Base-by-base conservation (phyloP, 2,797 vertebrate species). In the Falco peregrinus region DNA sequence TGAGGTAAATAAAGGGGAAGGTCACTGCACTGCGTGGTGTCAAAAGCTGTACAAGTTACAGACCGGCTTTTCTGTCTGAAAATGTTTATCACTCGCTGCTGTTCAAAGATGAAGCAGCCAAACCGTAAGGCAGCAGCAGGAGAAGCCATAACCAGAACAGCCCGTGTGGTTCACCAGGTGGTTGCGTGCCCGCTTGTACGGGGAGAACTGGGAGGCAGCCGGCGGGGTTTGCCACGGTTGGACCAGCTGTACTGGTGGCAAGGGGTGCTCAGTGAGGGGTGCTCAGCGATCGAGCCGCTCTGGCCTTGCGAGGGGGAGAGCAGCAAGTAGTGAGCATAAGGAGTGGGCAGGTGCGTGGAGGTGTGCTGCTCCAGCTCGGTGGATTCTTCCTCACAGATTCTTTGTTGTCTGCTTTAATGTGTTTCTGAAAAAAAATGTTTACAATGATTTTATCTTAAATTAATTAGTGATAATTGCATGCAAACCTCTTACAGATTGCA, bases 51-150 rank as follows among this genome's bases (percentile, higher is more conserved):
- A 6, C 12, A n/a, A 29, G 41, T 48, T 85, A 9, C 1, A 28
- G 45, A 51, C 16, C 80, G 50, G 6, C 35, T 43, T 29, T 37
- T 48, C 59, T 26, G 18, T 8, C 59, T n/a, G 51, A 20, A 57
- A 33, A 17, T 0, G 0, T 83, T 70, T 26, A 6, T 59, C 35
- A 43, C 20, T 88, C 80, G 47, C 21, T 3, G 29, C 73, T 57
- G 29, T 20, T 67, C 26, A 60, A 33, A 69, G 76, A 8, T 3
- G 4, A 29, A 80, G 71, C 51, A 67, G 68, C 41, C 37, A 84
- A 16, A 13, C 5, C 2, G 0, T 8, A 6, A 29, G 39, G 25
- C 16, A 6, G 64, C 7, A 20, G 35, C n/a, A 74, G 77, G 29
- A 31, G 53, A 11, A 29, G 65, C 61, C n/a, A 4, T 33, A 39